phyloP scores from a whole-genome alignment of 2,888 invertebrate genomes.

The Cephalotes varians region DNA sequence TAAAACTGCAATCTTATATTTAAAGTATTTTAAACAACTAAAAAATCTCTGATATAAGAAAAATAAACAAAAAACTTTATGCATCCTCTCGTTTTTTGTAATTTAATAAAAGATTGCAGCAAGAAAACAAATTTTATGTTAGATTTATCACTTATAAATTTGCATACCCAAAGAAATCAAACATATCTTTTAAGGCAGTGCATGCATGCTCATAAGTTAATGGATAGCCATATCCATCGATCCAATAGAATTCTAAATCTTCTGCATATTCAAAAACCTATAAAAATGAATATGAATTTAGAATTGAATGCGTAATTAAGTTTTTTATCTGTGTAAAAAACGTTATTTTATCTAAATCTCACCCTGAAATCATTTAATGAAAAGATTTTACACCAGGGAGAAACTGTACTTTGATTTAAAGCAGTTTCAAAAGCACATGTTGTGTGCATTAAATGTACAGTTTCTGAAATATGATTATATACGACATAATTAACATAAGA shows the following conservation, averaged over 20 bases:
- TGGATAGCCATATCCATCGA: constrained; percentile 92
- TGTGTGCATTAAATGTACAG: constrained; percentile 89
- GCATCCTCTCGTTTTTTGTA: not conserved
- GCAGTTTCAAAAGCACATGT: constrained; percentile 94
- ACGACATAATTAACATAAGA: not conserved
- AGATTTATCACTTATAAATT: not conserved
- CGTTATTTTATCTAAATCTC: constrained; percentile 76
- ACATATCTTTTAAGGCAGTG: constrained; percentile 90
- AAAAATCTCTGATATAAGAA: no score
- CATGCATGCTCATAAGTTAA: constrained; percentile 93
- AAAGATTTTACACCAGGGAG: constrained; percentile 94
- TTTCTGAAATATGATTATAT: constrained; percentile 85
- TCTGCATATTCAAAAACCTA: constrained; percentile 91
- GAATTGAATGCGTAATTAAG: not conserved
- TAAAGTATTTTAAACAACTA: no score
- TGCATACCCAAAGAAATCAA: constrained; percentile 90
- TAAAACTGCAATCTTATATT: not conserved
- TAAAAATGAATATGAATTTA: constrained; percentile 74
- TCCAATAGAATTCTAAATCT: constrained; percentile 93
- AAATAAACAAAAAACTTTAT: not conserved
- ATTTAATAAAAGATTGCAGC: not conserved
- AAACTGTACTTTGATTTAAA: constrained; percentile 89
- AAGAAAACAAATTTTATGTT: not conserved
- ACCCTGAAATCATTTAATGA: constrained; percentile 88
- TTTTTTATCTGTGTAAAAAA: not conserved